Evolutionary conservation across 2,797 vertebrate species (phyloP).

Genomic region (Phrynocephalus guinanensis): DNA sequence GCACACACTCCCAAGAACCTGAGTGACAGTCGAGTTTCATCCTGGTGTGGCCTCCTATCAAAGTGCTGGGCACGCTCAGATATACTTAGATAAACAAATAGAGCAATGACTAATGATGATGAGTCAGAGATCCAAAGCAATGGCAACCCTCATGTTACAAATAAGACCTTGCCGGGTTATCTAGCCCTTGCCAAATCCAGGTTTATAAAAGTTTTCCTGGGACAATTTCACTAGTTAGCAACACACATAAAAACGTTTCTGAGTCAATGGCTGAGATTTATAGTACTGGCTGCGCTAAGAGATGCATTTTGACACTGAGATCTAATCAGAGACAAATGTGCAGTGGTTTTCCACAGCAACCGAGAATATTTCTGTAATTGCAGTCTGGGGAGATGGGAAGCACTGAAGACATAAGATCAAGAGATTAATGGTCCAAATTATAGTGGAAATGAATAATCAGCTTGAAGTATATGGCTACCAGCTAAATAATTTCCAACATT

Average conservation of each 20-base stretch:
- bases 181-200: background rate
- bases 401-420: constrained; percentile 32
- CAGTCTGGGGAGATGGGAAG: constrained; percentile 4
- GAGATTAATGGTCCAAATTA: constrained; percentile 49
- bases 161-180: background rate
- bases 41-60: background rate
- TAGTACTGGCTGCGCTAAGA: constrained; percentile 15
- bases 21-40: background rate
- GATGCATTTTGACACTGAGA: constrained; percentile 5
- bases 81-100: background rate
- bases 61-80: background rate
- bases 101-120: background rate
- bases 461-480: constrained; percentile 40
- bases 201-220: background rate
- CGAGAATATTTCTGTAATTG: constrained; percentile 9
- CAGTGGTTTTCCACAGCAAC: constrained; percentile 32
- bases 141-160: background rate
- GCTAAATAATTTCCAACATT: constrained; percentile 54
- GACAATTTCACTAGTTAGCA: background rate
- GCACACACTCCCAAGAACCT: background rate
- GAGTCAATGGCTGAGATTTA: constrained; percentile 26
- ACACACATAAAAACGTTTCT: background rate
- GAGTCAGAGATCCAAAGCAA: background rate
- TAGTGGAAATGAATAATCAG: constrained; percentile 46
- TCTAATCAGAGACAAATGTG: constrained; percentile 5